Percentiles rank a stretch among this genome's conserved stretches.
phyloP scores from a whole-genome alignment of 2,888 invertebrate genomes.

The Allophyes oxyacanthae region DNA sequence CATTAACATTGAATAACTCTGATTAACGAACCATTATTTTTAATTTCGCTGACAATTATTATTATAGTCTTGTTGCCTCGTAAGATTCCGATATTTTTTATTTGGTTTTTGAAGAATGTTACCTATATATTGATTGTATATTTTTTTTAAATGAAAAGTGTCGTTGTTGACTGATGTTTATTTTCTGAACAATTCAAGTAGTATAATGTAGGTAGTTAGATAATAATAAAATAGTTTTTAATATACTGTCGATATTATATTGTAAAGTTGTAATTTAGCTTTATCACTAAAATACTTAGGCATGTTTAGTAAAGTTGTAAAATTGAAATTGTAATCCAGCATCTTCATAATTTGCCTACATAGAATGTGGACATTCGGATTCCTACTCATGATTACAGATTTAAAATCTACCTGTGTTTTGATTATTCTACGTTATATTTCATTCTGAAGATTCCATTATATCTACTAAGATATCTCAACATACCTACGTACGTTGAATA shows the following conservation, averaged over 20 bases:
- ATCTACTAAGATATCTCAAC: too few relatives aligned
- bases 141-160: conserved; percentile 20
- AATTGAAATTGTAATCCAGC: conserved; percentile 37
- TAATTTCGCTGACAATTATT: conserved; percentile 10
- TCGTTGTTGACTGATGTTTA: conserved; percentile 44
- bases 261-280: conserved; percentile 46
- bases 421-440: too few relatives aligned
- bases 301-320: conserved; percentile 23
- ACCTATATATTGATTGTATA: conserved; percentile 4
- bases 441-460: too few relatives aligned
- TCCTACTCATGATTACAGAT: conserved; percentile 50
- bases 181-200: conserved; percentile 45
- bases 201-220: conserved; percentile 37
- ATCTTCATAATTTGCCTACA: conserved; percentile 19
- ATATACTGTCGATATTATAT: conserved; percentile 28
- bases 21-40: conserved; percentile 10
- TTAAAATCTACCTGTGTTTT: conserved; percentile 36
- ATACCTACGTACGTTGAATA: too few relatives aligned
- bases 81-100: conserved; percentile 9
- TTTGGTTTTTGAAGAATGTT: conserved; percentile 7
- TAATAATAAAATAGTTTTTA: conserved; percentile 16
- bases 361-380: conserved; percentile 36
- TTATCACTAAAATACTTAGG: conserved; percentile 20
- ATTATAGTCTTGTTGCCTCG: neutral
- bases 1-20: conserved; percentile 1